Evolutionary conservation across 1,140 invertebrate genomes (phyloP).

Genomic region (Plodia interpunctella): DNA sequence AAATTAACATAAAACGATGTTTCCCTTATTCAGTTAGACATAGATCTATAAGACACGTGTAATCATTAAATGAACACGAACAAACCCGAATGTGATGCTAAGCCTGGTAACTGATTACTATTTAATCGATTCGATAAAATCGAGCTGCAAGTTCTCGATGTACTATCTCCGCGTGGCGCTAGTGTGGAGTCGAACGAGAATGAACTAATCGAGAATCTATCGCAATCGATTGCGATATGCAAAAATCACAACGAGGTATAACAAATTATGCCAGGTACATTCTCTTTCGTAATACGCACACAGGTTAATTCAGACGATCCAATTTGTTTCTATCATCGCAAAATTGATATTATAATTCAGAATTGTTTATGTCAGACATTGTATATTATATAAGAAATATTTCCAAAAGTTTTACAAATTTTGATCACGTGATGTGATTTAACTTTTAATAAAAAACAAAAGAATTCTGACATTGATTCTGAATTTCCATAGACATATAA

Average conservation of each 20-base stretch:
- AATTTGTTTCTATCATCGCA: neutral
- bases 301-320: neutral
- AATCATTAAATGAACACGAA: too few relatives aligned
- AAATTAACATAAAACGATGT: too few relatives aligned
- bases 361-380: too few relatives aligned
- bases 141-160: constrained; percentile 8
- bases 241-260: neutral
- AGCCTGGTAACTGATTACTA: neutral
- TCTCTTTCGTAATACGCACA: constrained; percentile 2
- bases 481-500: neutral
- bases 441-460: too few relatives aligned
- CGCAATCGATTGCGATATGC: too few relatives aligned
- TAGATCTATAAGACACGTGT: too few relatives aligned
- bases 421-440: too few relatives aligned
- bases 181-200: constrained; percentile 7
- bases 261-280: neutral
- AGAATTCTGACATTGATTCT: neutral
- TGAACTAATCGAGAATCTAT: neutral
- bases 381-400: too few relatives aligned
- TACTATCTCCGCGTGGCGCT: neutral
- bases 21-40: too few relatives aligned
- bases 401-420: too few relatives aligned
- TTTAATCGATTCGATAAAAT: constrained; percentile 1
- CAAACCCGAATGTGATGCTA: neutral
- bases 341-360: too few relatives aligned